These are phyloP conservation scores for Epicampocera succincta DNA, from an alignment of 2,888 invertebrate species.

Conservation along the genomic window DNA sequence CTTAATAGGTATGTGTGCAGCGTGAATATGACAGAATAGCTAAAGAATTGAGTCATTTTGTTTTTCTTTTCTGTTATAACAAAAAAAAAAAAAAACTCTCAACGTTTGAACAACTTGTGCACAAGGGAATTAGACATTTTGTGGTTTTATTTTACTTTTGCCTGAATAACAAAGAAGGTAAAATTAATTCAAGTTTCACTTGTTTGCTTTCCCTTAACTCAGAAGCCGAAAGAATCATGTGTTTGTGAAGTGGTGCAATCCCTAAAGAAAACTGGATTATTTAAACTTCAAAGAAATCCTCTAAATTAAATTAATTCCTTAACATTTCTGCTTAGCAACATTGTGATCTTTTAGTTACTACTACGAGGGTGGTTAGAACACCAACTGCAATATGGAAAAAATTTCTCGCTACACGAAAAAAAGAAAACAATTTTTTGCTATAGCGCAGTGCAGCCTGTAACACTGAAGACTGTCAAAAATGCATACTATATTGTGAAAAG, in stretches of 20 bases:
- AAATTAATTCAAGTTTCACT: conserved; percentile 10
- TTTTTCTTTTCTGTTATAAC: not conserved
- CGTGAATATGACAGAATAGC: conserved; percentile 19
- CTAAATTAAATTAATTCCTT: conserved; percentile 48
- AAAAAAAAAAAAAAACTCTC: too few relatives aligned
- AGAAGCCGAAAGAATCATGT: too few relatives aligned
- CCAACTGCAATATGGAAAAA: not conserved
- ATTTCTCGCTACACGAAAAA: not conserved
- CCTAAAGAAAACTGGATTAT: conserved; percentile 23
- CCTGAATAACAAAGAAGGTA: not conserved
- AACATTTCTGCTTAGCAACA: conserved; percentile 21
- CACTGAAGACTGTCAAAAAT: too few relatives aligned
- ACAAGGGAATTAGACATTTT: conserved; percentile 25
- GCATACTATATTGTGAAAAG: too few relatives aligned
- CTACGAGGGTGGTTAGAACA: not conserved
- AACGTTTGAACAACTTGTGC: conserved; percentile 28
- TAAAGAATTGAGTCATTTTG: conserved; percentile 41
- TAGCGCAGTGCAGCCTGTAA: too few relatives aligned
- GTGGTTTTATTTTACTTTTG: conserved; percentile 7
- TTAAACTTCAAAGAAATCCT: conserved; percentile 43
- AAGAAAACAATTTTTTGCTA: too few relatives aligned
- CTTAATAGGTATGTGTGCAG: not conserved
- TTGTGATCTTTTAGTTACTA: not conserved
- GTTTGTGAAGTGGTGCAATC: not conserved
- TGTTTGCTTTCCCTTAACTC: not conserved